phyloP scores from a whole-genome alignment of 2,888 invertebrate species.

The Thera britannica region DNA sequence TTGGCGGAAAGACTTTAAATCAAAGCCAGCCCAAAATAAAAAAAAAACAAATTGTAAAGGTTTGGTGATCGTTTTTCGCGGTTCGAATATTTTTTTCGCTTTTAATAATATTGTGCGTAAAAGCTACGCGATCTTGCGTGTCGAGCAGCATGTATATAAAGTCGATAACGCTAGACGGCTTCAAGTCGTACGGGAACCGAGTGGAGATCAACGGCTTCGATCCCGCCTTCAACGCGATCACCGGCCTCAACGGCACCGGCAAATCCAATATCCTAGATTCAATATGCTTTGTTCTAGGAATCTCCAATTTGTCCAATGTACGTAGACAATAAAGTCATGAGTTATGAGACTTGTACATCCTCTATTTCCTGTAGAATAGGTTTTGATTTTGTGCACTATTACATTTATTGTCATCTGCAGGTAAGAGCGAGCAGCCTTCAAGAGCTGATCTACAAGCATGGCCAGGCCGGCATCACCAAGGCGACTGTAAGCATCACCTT shows the following conservation, averaged over 20 bases:
- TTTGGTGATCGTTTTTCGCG: too few relatives aligned
- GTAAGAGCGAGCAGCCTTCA: slow-evolving; percentile 95
- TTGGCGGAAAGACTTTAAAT: too few relatives aligned
- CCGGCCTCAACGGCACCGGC: slow-evolving; percentile 98
- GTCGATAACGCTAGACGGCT: slow-evolving; percentile 96
- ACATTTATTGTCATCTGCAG: slow-evolving; percentile 70
- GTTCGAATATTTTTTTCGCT: too few relatives aligned
- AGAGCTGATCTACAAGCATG: slow-evolving; percentile 98
- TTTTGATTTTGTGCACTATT: neutral
- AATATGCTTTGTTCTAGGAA: slow-evolving; percentile 98
- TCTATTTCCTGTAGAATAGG: too few relatives aligned
- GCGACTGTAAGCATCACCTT: slow-evolving; percentile 98
- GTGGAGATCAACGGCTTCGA: slow-evolving; percentile 97
- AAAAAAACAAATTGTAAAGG: too few relatives aligned
- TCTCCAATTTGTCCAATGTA: slow-evolving; percentile 95
- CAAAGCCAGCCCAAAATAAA: too few relatives aligned
- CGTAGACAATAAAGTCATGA: slow-evolving; percentile 49
- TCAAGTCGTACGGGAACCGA: slow-evolving; percentile 98
- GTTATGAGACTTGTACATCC: too few relatives aligned
- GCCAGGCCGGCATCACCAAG: slow-evolving; percentile 97
- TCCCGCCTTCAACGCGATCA: slow-evolving; percentile 98
- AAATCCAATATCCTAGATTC: slow-evolving; percentile 99
- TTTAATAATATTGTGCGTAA: neutral
- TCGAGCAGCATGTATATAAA: slow-evolving; percentile 92
- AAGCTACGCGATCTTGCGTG: neutral